Conservation (phyloP, 2,113 vertebrate genomes). For the Numida meleagris region DNA sequence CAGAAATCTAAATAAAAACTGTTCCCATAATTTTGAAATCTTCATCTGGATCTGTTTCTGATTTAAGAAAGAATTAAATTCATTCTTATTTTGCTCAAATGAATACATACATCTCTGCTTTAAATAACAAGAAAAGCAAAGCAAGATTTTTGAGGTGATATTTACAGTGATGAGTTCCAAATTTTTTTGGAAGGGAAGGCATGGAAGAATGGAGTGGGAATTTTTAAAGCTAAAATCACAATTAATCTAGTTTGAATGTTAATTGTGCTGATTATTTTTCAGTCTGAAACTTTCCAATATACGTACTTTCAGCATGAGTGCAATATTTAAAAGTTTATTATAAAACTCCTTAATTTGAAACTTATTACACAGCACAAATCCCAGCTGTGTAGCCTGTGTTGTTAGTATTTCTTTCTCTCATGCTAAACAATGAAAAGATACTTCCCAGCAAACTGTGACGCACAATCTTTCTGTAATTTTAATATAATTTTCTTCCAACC, state of each 20-base stretch:
- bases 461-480: constrained; percentile 26
- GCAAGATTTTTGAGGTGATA: constrained; percentile 45
- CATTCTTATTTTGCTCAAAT: constrained; percentile 34
- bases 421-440: constrained; percentile 39
- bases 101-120: constrained; percentile 28
- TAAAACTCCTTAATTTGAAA: neutral
- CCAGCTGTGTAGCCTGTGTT: neutral
- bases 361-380: neutral
- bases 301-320: neutral
- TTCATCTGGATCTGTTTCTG: constrained; percentile 48
- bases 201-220: neutral
- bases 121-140: constrained; percentile 39
- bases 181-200: neutral
- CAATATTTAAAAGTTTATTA: constrained; percentile 10
- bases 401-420: constrained; percentile 8
- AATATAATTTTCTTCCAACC: constrained; percentile 36
- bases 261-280: neutral
- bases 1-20: constrained; percentile 21
- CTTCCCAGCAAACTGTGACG: constrained; percentile 11
- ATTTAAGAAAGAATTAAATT: constrained; percentile 14
- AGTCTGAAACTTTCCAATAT: neutral
- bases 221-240: neutral
- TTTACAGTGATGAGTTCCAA: constrained; percentile 47
- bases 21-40: constrained; percentile 48
- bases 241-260: constrained; percentile 1